These are phyloP conservation scores for Cygnus buccinator DNA, from an alignment of 2,113 vertebrate genomes.

Conservation along the genomic window DNA sequence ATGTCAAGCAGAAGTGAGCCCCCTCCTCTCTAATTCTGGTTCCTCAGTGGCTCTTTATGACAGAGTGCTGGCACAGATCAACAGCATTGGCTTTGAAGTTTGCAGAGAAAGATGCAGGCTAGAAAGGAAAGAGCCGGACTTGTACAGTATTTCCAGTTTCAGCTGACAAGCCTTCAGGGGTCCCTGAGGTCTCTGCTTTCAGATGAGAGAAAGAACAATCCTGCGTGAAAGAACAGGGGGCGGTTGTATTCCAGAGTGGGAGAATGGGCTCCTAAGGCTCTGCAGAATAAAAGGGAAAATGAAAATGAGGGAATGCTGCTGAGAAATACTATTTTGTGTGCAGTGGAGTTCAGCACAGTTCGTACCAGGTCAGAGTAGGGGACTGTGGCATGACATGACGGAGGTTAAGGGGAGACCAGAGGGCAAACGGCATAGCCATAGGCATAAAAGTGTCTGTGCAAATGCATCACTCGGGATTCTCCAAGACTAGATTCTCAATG, in stretches of 20 bases:
- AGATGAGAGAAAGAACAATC: slow-evolving; percentile 21
- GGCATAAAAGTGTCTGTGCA: slow-evolving; percentile 3
- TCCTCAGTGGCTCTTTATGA: not conserved
- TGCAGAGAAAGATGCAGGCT: not conserved
- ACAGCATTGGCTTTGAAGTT: slow-evolving; percentile 32
- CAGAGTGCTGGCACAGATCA: not conserved
- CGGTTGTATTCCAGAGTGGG: not conserved
- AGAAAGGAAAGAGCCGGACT: slow-evolving; percentile 38
- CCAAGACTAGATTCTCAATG: not conserved
- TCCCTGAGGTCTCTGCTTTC: slow-evolving; percentile 44
- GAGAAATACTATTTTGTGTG: not conserved
- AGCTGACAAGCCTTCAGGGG: slow-evolving; percentile 20
- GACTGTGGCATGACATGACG: not conserved
- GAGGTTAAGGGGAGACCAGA: slow-evolving; percentile 29
- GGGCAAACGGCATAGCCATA: not conserved
- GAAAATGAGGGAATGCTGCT: not conserved
- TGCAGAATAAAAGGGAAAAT: slow-evolving; percentile 41
- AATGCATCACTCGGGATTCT: not conserved
- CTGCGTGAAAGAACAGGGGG: not conserved
- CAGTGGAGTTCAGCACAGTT: not conserved
- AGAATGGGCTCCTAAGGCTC: slow-evolving; percentile 41
- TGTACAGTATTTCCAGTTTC: not conserved
- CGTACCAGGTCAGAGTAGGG: slow-evolving; percentile 5
- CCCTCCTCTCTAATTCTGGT: not conserved
- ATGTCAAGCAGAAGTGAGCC: not conserved